These are phyloP conservation scores for Cosmia trapezina DNA, from an alignment of 2,888 invertebrate genomes.

Conservation along the genomic window DNA sequence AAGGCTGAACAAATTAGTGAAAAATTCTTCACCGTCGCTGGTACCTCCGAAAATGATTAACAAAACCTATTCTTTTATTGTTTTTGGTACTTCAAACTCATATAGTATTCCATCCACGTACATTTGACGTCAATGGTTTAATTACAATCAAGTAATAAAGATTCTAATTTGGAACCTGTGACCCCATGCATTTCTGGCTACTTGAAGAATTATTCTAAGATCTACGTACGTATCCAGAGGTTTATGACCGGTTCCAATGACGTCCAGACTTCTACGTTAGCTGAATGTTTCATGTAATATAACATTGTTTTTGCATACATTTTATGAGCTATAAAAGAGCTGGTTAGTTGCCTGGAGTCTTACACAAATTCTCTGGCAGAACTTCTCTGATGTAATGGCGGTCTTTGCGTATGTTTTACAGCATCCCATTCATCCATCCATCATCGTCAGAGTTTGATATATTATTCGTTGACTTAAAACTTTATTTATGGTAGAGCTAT, in stretches of 20 bases:
- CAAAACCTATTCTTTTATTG: conserved; percentile 48
- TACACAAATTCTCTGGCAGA: conserved; percentile 20
- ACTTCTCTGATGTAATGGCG: conserved; percentile 36
- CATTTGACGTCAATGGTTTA: conserved; percentile 57
- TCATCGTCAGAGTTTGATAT: conserved; percentile 37
- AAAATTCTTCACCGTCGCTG: conserved; percentile 34
- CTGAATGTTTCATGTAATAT: conserved; percentile 25
- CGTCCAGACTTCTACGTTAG: conserved; percentile 35
- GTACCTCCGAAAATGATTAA: conserved; percentile 30
- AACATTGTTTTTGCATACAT: conserved; percentile 44
- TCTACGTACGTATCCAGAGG: conserved; percentile 17
- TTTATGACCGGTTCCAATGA: conserved; percentile 42
- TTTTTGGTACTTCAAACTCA: conserved; percentile 24
- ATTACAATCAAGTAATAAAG: conserved; percentile 56
- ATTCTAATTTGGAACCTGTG: conserved; percentile 50
- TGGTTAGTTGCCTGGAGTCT: conserved; percentile 11
- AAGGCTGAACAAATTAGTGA: conserved; percentile 20
- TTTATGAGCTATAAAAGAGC: conserved; percentile 46
- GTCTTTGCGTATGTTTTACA: conserved; percentile 31
- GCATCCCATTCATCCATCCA: conserved; percentile 37
- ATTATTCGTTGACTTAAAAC: conserved; percentile 7
- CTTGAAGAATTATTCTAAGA: conserved; percentile 38
- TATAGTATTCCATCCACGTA: conserved; percentile 54
- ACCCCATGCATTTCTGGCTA: conserved; percentile 40
- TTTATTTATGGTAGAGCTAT: conserved; percentile 44